Evolutionary conservation across 2,113 vertebrate genomes (phyloP), one percentile per base, ranked within the genome.

Genomic region (Macquaria australasica): DNA sequence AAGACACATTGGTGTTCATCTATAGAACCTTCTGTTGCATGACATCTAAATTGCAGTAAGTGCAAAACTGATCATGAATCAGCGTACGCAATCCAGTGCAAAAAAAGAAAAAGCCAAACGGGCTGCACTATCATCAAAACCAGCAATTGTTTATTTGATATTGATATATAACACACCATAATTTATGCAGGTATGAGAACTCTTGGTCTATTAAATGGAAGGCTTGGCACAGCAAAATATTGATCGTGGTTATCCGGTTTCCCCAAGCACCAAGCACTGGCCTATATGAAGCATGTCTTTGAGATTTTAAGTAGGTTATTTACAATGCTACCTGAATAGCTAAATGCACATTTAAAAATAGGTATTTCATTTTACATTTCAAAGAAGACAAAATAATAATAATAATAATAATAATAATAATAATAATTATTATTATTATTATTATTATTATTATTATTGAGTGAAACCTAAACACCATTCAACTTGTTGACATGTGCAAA

Each of bases 181-280:
- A 77, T 70, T 48, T 50, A 80, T 77, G 34, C 41, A 86, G 77
- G 25, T 50, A 34, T 74, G n/a, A 69, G 34, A 56, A 66, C n/a
- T 53, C 34, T 34, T 9, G 11, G 31, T 37, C 23, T 68, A 79
- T 60, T 84, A 34, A 50, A 31, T 18, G 34, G 41, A 55, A 68
- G 53, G 23, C 55, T 39, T 67, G 37, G 67, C 66, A 51, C 53
- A 56, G 53, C 50, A 63, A 84, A 75, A 55, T 77, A 72, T 55
- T 68, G 53, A 84, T 62, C 60, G 45, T 73, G 34, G 41, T 53
- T 60, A 60, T 43, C 12, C 7, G 23, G 60, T 72, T 77, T 48
- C 59, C 41, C 39, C 5, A n/a, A 55, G 37, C 55, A 51, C 14
- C 20, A 10, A 51, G 28, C 21, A 8, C 25, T 23, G 39, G 39